Evolutionary conservation across 2,113 vertebrate genomes (phyloP).

Genomic region (Panthera leo): DNA sequence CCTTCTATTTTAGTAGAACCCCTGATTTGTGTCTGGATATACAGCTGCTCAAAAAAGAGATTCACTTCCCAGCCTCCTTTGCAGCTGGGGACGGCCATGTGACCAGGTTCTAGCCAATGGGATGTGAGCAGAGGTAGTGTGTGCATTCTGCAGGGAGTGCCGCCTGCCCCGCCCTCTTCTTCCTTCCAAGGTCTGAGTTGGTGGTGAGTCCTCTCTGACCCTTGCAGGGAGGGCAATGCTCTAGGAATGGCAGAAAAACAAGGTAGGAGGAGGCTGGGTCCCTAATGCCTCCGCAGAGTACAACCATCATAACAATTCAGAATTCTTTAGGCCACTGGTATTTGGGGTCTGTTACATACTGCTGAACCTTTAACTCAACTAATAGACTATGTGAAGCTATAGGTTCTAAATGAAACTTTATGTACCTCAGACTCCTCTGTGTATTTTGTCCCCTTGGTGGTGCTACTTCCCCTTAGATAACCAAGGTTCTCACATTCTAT

Average conservation of each 20-base stretch:
- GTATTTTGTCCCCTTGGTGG: neutral
- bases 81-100: neutral
- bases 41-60: neutral
- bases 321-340: neutral
- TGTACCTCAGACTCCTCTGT: neutral
- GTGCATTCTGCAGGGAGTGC: neutral
- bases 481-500: neutral
- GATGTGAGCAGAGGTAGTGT: neutral
- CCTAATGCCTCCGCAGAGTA: neutral
- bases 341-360: neutral
- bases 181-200: neutral
- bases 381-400: neutral
- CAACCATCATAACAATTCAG: neutral
- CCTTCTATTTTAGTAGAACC: neutral
- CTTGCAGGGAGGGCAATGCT: neutral
- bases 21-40: neutral
- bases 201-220: neutral
- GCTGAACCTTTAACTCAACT: neutral
- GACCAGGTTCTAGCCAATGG: neutral
- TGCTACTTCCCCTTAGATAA: neutral
- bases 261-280: neutral
- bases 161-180: neutral
- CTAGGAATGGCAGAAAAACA: neutral
- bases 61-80: neutral
- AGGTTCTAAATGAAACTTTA: neutral